These are phyloP conservation scores for Mobula birostris DNA, from an alignment of 2,113 vertebrate genomes.

Conservation along the genomic window DNA sequence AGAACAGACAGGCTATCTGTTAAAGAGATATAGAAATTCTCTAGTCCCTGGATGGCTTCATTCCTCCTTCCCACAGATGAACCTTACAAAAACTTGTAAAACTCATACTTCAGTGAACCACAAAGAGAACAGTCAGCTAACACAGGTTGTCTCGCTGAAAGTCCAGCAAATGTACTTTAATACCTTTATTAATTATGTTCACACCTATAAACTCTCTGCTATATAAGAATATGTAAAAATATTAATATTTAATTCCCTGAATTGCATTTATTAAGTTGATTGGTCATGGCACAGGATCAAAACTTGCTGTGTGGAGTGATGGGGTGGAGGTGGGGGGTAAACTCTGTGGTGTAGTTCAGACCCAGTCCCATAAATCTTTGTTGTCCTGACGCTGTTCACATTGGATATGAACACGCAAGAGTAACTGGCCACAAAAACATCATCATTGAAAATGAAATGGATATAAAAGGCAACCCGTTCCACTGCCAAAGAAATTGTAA, in stretches of 20 bases:
- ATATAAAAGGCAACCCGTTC: not conserved
- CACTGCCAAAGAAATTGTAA: conserved; percentile 18
- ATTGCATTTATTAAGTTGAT: not conserved
- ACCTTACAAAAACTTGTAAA: not conserved
- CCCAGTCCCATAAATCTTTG: conserved; percentile 25
- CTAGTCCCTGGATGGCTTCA: not conserved
- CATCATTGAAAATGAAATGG: conserved; percentile 25
- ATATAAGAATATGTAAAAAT: not conserved
- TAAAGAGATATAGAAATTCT: not conserved
- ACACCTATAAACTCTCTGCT: not conserved
- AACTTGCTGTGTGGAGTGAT: not conserved
- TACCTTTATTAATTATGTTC: not conserved
- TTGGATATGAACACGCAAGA: conserved; percentile 18
- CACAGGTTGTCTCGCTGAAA: not conserved
- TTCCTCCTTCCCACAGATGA: not conserved
- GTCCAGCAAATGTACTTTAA: not conserved
- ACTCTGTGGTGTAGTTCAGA: conserved; percentile 24
- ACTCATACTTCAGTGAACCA: not conserved
- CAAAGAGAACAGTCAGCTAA: conserved; percentile 3
- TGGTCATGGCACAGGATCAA: conserved; percentile 5
- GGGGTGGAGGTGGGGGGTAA: conserved; percentile 25
- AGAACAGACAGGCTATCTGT: not conserved
- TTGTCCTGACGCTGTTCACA: not conserved
- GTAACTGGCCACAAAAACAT: conserved; percentile 33
- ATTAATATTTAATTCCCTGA: conserved; percentile 4